Conservation (phyloP, 1,140 invertebrate genomes). For the Aphaenogaster floridana region DNA sequence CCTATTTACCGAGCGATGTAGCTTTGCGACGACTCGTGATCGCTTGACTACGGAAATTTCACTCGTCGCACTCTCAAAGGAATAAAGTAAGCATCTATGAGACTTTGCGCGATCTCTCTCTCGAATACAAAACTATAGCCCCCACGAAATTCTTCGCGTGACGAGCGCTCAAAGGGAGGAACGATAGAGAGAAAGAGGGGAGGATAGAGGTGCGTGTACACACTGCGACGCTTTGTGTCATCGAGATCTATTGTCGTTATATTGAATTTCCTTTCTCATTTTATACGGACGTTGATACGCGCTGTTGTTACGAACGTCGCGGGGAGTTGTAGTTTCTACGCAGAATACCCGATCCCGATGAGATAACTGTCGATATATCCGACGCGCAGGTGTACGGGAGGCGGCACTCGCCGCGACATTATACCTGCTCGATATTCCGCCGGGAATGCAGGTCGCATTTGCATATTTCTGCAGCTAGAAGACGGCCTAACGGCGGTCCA, state of each 20-base stretch:
- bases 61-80: not conserved
- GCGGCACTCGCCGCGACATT: slow-evolving; percentile 8
- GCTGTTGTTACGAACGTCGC: slow-evolving; percentile 37
- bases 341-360: slow-evolving; percentile 23
- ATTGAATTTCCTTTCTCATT: slow-evolving; percentile 56
- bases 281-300: slow-evolving; percentile 36
- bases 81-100: slow-evolving; percentile 15
- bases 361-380: slow-evolving; percentile 62
- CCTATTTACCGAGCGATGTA: not conserved
- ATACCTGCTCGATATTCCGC: slow-evolving; percentile 54
- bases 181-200: not conserved
- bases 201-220: not conserved
- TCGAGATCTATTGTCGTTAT: slow-evolving; percentile 33
- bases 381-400: slow-evolving; percentile 35
- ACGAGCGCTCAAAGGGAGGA: not conserved
- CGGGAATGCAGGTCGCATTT: slow-evolving; percentile 42
- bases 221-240: slow-evolving; percentile 13
- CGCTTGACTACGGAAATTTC: not conserved
- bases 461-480: slow-evolving; percentile 50
- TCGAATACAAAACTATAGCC: slow-evolving; percentile 7
- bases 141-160: slow-evolving; percentile 20
- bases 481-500: not conserved
- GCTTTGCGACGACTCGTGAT: not conserved
- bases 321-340: slow-evolving; percentile 15
- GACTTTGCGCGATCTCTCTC: not conserved